A percentile compares a stretch with the other conserved stretches of the same genome.
These are phyloP conservation scores for Lithobates pipiens DNA, from an alignment of 2,797 vertebrate genomes.

Conservation along the genomic window DNA sequence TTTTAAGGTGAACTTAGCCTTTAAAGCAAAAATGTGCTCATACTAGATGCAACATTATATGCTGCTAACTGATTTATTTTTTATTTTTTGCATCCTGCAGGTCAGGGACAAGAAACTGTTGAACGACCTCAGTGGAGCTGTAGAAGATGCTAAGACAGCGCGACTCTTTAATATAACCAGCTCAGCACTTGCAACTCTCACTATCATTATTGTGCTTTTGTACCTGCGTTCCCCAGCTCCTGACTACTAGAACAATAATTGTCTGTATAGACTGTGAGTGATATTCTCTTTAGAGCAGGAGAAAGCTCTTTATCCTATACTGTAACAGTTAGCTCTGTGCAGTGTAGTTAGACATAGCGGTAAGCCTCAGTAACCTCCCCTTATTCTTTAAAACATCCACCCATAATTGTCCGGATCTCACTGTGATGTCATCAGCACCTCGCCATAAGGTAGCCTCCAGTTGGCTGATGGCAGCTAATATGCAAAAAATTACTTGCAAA, in stretches of 20 bases:
- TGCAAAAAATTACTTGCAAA: conserved; percentile 51
- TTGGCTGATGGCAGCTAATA: conserved; percentile 53
- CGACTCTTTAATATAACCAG: conserved; percentile 83
- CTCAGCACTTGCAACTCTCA: conserved; percentile 81
- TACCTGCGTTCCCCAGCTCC: conserved; percentile 81
- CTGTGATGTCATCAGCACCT: conserved; percentile 57
- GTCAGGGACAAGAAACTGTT: conserved; percentile 83
- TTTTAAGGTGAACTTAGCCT: too few relatives aligned
- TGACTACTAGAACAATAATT: conserved; percentile 72
- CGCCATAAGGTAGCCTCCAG: conserved; percentile 45
- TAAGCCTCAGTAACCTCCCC: conserved; percentile 17
- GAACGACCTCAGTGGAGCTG: conserved; percentile 80
- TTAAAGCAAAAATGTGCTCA: too few relatives aligned
- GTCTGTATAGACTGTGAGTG: conserved; percentile 31
- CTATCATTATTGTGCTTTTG: conserved; percentile 79
- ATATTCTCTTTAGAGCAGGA: not conserved
- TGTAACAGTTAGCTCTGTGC: conserved; percentile 34
- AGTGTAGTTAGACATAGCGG: conserved; percentile 20
- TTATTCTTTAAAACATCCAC: not conserved
- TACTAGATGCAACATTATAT: not conserved
- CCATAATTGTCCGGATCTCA: conserved; percentile 48
- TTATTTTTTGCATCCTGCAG: conserved; percentile 68
- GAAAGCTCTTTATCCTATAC: conserved; percentile 29
- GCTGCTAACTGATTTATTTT: not conserved
- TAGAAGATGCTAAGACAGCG: conserved; percentile 82